Evolutionary conservation across 2,113 vertebrate genomes (phyloP).

Genomic region (Phaethon lepturus): DNA sequence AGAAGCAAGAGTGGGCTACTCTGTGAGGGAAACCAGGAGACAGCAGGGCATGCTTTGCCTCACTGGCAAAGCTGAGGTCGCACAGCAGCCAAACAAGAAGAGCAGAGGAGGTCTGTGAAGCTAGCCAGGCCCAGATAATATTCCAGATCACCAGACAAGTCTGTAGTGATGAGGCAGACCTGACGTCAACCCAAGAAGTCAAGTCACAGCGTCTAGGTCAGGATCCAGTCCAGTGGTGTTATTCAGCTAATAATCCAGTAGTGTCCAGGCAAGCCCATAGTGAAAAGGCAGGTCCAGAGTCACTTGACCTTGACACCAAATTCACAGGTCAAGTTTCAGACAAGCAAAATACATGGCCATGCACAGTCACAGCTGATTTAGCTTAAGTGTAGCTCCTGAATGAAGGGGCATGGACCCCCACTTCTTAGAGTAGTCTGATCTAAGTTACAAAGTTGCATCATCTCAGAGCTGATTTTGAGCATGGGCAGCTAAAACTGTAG

Average conservation of each 20-base stretch:
- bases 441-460: background rate
- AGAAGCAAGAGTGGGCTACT: background rate
- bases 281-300: background rate
- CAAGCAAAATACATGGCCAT: background rate
- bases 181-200: background rate
- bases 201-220: background rate
- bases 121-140: background rate
- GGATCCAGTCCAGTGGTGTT: background rate
- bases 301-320: background rate
- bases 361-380: background rate
- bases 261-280: background rate
- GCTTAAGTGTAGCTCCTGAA: background rate
- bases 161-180: background rate
- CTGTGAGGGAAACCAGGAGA: background rate
- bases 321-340: background rate
- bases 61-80: background rate
- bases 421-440: background rate
- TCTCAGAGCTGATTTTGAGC: background rate
- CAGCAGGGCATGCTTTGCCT: background rate
- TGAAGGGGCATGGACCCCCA: background rate
- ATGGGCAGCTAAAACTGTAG: background rate
- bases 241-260: background rate
- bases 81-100: background rate
- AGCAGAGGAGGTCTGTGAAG: background rate
- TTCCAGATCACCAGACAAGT: background rate